A percentile compares a stretch with the other conserved stretches of the same genome.
Conservation (phyloP, 1,140 invertebrate species). For the Leptopilina clavipes region DNA sequence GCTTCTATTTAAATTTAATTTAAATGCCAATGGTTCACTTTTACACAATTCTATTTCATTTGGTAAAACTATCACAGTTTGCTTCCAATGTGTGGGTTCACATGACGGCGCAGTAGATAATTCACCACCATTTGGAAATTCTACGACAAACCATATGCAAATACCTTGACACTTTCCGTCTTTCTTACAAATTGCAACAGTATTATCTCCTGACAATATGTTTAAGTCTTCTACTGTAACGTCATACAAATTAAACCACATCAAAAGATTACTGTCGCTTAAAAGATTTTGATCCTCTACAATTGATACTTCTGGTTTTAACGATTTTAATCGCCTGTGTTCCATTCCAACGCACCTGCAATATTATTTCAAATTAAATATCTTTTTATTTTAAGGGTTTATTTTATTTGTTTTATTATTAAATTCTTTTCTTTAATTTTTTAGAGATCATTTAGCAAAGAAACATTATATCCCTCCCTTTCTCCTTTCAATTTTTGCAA, state of each 20-base stretch:
- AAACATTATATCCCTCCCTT: no score
- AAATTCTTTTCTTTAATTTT: no score
- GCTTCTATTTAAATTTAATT: conserved; percentile 69
- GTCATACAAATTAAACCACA: conserved; percentile 84
- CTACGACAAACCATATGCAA: conserved; percentile 92
- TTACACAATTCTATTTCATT: conserved; percentile 79
- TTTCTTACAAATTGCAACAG: conserved; percentile 72
- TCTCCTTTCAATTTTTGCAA: no score
- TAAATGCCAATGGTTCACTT: conserved; percentile 80
- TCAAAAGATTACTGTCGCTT: conserved; percentile 79
- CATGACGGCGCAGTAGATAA: conserved; percentile 85
- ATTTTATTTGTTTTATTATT: no score
- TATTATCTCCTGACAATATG: conserved; percentile 82
- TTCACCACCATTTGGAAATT: conserved; percentile 78
- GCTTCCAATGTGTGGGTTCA: conserved; percentile 96
- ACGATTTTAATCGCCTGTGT: conserved; percentile 58
- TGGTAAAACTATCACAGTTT: conserved; percentile 91
- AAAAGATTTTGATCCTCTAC: conserved; percentile 69
- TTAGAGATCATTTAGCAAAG: no score
- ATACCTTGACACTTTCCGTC: conserved; percentile 83
- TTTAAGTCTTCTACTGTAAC: conserved; percentile 82
- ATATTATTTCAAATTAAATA: conserved; percentile 4
- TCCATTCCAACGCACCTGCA: conserved; percentile 62
- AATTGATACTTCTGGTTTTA: conserved; percentile 68
- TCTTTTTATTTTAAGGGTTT: not conserved